Evolutionary conservation across 1,140 invertebrate genomes (phyloP), one percentile per base, ranked within the genome.

Genomic region (Anastrepha obliqua): DNA sequence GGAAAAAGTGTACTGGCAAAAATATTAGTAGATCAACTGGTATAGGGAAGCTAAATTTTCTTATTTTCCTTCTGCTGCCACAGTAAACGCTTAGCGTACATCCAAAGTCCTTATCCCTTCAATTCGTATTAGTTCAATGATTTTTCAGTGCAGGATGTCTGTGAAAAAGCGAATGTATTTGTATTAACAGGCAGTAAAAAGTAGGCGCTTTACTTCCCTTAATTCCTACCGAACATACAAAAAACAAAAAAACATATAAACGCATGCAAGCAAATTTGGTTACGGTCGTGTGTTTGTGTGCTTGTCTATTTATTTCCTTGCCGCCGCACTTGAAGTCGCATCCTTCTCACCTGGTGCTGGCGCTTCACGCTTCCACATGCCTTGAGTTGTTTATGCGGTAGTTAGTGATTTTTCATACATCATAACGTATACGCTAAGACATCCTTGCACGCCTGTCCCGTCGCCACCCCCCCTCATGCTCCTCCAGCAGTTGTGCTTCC

Each of bases 351-450:
- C 64, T 67, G 51, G 6, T 51, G 74, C 58, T 15, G 15, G 13
- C 60, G 17, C n/a, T 62, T 29, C 42, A 15, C 39, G 15, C 67
- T 39, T 51, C 47, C 85, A 65, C 42, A 86, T 86, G 85, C 60
- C 86, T 64, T 2, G 15, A 9, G 39, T 44, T 87, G 51, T 87
- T 87, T 87, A 87, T 87, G 86, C 62, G 60, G 86, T 86, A 87
- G 86, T 87, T 87, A 87, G 86, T 51, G 85, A 86, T 86, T 86
- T 86, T 86, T 86, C 85, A 86, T 86, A 86, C 58, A 62, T 86
- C 85, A 47, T 86, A 86, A 86, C 55, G 29, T 60, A 42, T 86
- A 2, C 29, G 42, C 58, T 55, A 11, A 9, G 78, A 13, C 55
- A 42, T 17, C n/a, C 29, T 62, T 42, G 59, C 9, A 29, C 7